Base-by-base conservation (phyloP, 2,797 vertebrate species). In the Enteromius anoplus region DNA sequence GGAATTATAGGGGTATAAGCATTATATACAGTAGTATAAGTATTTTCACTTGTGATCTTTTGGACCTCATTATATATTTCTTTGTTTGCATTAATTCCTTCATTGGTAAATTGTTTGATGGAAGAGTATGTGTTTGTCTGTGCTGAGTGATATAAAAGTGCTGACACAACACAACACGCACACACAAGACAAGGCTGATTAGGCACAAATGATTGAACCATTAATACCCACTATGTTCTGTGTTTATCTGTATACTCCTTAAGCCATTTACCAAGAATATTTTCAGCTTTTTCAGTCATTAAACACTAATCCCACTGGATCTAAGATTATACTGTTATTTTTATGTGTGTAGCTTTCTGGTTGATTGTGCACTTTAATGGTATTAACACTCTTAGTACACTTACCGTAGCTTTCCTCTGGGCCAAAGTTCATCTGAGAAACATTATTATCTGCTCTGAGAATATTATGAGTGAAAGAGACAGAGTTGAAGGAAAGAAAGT, bases 181-280 rank as follows among this genome's bases (percentile, higher is more conserved):
- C 82, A 66, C 78, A 82, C 60, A 49, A 78, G 76, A 45, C 2
- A 26, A 73, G 68, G 89, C 89, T 90, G 89, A 90, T 75, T 83
- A 29, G 10, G 86, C 89, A 47, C 12, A 69, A n/a, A 85, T 90
- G 86, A 91, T 88, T 88, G 90, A 89, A 88, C 82, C 40, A 15
- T 83, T 71, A 49, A 81, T 80, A 77, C 9, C 75, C 19, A 26
- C 19, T 78, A 9, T 65, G 4, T 84, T 75, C 53, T 55, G 79
- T 82, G 64, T 80, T 23, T 79, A 42, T 80, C 69, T 72, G 64
- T 76, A 90, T 92, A 87, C 78, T 51, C 17, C 42, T 29, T 40
- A 51, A 23, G 15, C 8, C 60, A 75, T 65, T 78, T 66, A 73
- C 26, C 29, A 3, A 58, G 17, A 17, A 69, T 34, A 70, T 71